Evolutionary conservation across 53 echinoderm and acorn worm genomes (phyloP), one percentile per base, ranked within the genome.

Genomic region (Echinometra lucunter): DNA sequence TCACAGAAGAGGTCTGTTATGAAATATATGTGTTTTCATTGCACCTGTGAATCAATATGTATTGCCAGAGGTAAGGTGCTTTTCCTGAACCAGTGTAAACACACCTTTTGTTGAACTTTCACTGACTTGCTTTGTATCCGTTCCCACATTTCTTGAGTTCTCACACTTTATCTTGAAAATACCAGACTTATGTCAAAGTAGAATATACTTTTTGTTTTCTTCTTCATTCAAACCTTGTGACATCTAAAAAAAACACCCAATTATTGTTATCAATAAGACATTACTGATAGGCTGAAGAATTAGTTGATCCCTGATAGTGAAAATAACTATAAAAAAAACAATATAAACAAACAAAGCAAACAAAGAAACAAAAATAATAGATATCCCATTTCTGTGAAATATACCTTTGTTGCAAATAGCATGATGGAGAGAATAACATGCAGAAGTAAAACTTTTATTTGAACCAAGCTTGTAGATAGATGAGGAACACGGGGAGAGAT

Each of bases 91-190:
- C 49, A 47, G 83, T 83, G 49, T 25, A 83, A 83, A 47, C 83
- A 49, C 19, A 18, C 83, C 83, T 21, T 47, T 83, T 49, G 8
- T n/a, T 83, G 83, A 83, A 83, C 83, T 83, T 83, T 83, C 83
- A 83, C 47, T 83, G 45, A 49, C 83, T 83, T 45, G 4, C 45
- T 49, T 83, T 28, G 83, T 83, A 83, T 83, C 83, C 83, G 83
- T 83, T 83, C 83, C 49, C 83, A 83, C 49, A 83, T 83, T 75
- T 83, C 83, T 83, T 49, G n/a, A 83, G 47, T 83, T 83, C 83
- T 83, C 83, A 83, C 47, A 83, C n/a, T 83, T n/a, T 83, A 16
- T 80, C 83, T 83, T 25, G 10, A 80, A 44, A 83, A 47, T 27
- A 5, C 6, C 67, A 75, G 40, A 37, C n/a, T 75, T 1, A 17